Percentiles rank a stretch among this genome's conserved stretches.
phyloP scores from a whole-genome alignment of 2,888 invertebrate genomes.

The Masnerella sp. region DNA sequence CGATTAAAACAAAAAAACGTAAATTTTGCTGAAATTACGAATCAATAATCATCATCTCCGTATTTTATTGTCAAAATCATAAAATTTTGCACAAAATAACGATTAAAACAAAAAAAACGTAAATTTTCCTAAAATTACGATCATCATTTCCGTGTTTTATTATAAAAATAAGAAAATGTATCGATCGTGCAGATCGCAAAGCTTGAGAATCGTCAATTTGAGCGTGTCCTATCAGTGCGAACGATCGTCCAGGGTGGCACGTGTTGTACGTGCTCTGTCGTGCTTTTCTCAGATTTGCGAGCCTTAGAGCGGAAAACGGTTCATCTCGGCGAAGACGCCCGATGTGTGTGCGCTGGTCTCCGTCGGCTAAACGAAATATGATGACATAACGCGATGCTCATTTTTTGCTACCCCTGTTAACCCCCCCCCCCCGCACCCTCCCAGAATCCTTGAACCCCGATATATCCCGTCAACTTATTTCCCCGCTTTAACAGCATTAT shows the following conservation, averaged over 20 bases:
- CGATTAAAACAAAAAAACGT: too few species aligned
- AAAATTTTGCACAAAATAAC: too few species aligned
- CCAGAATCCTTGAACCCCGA: background rate
- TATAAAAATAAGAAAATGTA: too few species aligned
- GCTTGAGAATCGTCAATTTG: slow-evolving; percentile 71
- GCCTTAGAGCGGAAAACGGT: slow-evolving; percentile 58
- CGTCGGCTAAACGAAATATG: slow-evolving; percentile 49
- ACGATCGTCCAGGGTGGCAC: slow-evolving; percentile 64
- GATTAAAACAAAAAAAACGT: too few species aligned
- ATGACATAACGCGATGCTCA: slow-evolving; percentile 45
- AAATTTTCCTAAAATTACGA: too few species aligned
- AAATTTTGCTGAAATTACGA: too few species aligned
- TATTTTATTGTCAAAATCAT: too few species aligned
- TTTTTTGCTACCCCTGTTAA: too few species aligned
- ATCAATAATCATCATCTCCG: too few species aligned
- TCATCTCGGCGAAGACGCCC: slow-evolving; percentile 49
- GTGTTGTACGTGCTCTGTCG: slow-evolving; percentile 75
- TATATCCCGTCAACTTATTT: background rate
- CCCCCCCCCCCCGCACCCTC: background rate
- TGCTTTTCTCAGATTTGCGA: slow-evolving; percentile 73
- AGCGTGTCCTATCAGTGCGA: slow-evolving; percentile 71
- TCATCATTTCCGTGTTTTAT: too few species aligned
- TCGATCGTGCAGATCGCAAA: slow-evolving; percentile 47
- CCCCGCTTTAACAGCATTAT: too few species aligned
- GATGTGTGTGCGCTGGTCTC: slow-evolving; percentile 31